Percentiles rank a stretch among this genome's conserved stretches.
These are phyloP conservation scores for Oikopleura albicans DNA, from an alignment of 23 tunicate species.

Conservation along the genomic window DNA sequence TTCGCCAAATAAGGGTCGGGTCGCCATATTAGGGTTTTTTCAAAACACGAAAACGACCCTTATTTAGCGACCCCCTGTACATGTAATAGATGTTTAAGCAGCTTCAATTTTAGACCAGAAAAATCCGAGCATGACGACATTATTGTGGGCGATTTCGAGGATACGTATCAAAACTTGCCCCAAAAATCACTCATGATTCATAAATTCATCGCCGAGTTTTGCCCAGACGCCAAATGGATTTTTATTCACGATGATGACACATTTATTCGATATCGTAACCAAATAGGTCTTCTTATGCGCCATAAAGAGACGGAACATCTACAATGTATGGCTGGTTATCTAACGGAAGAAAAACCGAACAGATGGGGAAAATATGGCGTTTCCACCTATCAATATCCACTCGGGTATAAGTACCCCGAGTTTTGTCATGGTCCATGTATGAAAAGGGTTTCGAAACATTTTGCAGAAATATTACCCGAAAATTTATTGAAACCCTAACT, in stretches of 20 bases:
- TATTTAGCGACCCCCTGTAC: no score
- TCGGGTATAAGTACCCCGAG: neutral
- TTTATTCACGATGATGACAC: neutral
- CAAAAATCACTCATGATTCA: neutral
- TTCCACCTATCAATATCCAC: neutral
- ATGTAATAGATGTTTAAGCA: no score
- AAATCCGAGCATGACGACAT: neutral
- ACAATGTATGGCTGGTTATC: neutral
- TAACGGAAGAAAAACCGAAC: neutral
- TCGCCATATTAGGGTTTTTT: no score
- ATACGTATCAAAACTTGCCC: neutral
- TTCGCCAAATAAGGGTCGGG: no score
- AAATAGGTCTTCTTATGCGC: neutral
- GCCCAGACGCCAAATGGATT: neutral
- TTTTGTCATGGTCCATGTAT: neutral
- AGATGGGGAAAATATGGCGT: neutral
- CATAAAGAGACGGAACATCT: neutral
- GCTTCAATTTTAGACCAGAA: no score
- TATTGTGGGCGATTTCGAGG: neutral
- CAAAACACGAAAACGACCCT: no score
- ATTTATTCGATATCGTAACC: neutral
- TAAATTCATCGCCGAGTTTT: neutral
- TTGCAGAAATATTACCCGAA: neutral
- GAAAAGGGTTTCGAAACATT: neutral
- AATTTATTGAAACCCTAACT: no score